A percentile compares a stretch with the other conserved stretches of the same genome.
Evolutionary conservation across 2,797 vertebrate species (phyloP).

Genomic region (Yasuhikotakia modesta): DNA sequence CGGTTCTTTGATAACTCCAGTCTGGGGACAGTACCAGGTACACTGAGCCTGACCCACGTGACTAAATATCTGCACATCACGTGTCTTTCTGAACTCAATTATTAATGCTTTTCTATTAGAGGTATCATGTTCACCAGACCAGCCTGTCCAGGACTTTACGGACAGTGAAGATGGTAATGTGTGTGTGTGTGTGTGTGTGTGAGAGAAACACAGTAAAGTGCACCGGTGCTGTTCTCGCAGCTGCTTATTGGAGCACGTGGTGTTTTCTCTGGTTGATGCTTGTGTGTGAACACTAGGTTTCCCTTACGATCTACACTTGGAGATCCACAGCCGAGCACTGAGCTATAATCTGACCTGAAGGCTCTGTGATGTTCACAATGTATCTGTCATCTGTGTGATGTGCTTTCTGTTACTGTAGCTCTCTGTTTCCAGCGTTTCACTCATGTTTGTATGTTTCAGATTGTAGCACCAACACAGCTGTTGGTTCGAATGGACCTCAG

Average conservation of each 20-base stretch:
- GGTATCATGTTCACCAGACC: not conserved
- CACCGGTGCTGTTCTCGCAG: not conserved
- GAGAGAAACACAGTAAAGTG: no score
- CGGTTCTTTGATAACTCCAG: constrained; percentile 80
- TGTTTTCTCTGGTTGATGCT: not conserved
- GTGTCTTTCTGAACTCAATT: not conserved
- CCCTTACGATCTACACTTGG: no score
- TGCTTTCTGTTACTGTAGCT: not conserved
- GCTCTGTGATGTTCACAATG: not conserved
- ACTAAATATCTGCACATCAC: no score
- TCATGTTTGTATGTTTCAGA: constrained; percentile 30
- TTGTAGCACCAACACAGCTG: not conserved
- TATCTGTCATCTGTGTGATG: not conserved
- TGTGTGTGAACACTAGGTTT: no score
- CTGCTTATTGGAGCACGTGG: not conserved
- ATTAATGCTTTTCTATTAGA: constrained; percentile 21
- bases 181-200: not conserved
- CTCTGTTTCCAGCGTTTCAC: not conserved
- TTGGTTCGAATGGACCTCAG: not conserved
- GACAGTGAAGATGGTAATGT: constrained; percentile 54
- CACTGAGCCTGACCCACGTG: not conserved
- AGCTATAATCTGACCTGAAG: no score
- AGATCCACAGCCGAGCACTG: no score
- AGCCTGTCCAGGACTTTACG: not conserved
- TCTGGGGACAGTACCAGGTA: constrained; percentile 72